These are phyloP conservation scores for Scleropages formosus DNA, from an alignment of 2,797 vertebrate genomes.

Conservation along the genomic window DNA sequence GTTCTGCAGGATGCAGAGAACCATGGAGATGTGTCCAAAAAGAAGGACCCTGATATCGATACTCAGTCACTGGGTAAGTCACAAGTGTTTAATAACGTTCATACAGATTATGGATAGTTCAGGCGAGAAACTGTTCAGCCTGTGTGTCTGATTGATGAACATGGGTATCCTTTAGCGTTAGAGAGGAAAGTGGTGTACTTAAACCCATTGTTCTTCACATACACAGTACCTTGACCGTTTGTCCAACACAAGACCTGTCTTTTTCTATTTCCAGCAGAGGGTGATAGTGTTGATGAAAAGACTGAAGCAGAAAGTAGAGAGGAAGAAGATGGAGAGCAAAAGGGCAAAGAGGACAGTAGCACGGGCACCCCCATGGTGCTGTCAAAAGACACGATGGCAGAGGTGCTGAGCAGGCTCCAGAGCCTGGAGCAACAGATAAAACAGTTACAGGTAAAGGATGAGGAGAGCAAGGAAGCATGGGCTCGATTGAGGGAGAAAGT, in stretches of 20 bases:
- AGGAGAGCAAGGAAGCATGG: background rate
- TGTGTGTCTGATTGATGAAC: too few relatives aligned
- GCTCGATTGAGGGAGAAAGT: background rate
- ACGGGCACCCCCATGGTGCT: slow-evolving; percentile 59
- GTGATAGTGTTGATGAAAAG: slow-evolving; percentile 32
- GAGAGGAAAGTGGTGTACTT: background rate
- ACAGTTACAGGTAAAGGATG: slow-evolving; percentile 70
- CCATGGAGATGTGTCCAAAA: slow-evolving; percentile 49
- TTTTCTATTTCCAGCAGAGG: slow-evolving; percentile 25
- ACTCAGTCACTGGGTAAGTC: slow-evolving; percentile 51
- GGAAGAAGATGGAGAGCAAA: slow-evolving; percentile 40
- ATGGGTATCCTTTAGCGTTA: too few relatives aligned
- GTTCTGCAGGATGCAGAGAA: slow-evolving; percentile 56
- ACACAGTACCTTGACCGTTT: background rate
- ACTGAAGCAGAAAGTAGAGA: background rate
- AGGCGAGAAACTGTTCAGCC: background rate
- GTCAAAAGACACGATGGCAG: slow-evolving; percentile 60
- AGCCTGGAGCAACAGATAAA: slow-evolving; percentile 69
- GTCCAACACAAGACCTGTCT: background rate
- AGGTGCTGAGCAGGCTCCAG: slow-evolving; percentile 63
- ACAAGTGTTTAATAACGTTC: background rate
- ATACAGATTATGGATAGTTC: slow-evolving; percentile 11
- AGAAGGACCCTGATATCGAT: slow-evolving; percentile 43
- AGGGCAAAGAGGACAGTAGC: slow-evolving; percentile 45
- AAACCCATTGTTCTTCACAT: background rate